phyloP scores from a whole-genome alignment of 2,888 invertebrate species.

The Macrophya annulata region DNA sequence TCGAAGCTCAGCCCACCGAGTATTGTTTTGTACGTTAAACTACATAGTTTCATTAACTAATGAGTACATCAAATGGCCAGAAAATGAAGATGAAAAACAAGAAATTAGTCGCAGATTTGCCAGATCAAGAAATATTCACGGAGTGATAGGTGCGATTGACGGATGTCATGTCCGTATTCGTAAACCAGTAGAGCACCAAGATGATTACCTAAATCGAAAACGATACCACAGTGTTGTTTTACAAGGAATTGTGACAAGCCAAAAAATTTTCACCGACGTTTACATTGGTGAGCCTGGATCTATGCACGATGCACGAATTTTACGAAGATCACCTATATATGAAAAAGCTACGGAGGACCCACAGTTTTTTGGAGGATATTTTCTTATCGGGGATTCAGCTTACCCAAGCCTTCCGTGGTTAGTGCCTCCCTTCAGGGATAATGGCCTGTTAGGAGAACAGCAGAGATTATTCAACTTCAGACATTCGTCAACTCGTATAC shows the following conservation, averaged over 20 bases:
- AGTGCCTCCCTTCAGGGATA: slow-evolving; percentile 30
- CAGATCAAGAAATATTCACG: slow-evolving; percentile 8
- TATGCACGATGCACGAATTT: slow-evolving; percentile 60
- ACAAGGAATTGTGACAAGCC: neutral
- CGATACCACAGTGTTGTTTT: slow-evolving; percentile 58
- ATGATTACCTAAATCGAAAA: slow-evolving; percentile 63
- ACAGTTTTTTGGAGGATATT: slow-evolving; percentile 37
- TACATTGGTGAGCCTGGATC: no score
- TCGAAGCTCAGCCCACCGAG: no score
- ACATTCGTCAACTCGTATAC: slow-evolving; percentile 25
- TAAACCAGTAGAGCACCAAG: slow-evolving; percentile 60
- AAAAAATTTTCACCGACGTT: slow-evolving; percentile 58
- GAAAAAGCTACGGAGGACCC: slow-evolving; percentile 4
- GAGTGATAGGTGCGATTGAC: slow-evolving; percentile 63
- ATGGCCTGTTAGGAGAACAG: neutral
- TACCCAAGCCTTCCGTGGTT: slow-evolving; percentile 52
- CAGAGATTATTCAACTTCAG: slow-evolving; percentile 20
- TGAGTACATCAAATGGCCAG: neutral
- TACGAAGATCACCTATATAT: slow-evolving; percentile 57
- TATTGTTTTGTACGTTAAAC: no score
- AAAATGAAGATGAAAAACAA: neutral
- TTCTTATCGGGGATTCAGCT: slow-evolving; percentile 60
- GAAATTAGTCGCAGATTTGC: slow-evolving; percentile 26
- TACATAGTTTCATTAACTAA: no score
- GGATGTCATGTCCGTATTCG: slow-evolving; percentile 62